Percentiles rank a stretch among this genome's conserved stretches.
These are phyloP conservation scores for Xenopus borealis DNA, from an alignment of 2,113 vertebrate species.

Conservation along the genomic window DNA sequence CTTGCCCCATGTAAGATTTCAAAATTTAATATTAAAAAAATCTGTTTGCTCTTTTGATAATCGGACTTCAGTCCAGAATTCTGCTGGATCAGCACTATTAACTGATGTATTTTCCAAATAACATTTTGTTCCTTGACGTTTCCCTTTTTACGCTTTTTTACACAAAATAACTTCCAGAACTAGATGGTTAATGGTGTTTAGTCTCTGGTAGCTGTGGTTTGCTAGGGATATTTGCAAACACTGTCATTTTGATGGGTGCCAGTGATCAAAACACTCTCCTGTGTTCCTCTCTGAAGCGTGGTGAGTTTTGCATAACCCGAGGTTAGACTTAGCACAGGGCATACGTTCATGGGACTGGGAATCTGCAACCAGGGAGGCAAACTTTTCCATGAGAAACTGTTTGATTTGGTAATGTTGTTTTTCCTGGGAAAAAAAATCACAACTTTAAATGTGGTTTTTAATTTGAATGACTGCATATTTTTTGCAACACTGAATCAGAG, in stretches of 20 bases:
- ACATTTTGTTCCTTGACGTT: too few relatives aligned
- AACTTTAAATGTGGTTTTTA: constrained; percentile 28
- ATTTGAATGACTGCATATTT: background rate
- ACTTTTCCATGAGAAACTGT: constrained; percentile 14
- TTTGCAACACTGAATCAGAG: constrained; percentile 9
- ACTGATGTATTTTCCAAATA: too few relatives aligned
- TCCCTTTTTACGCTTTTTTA: too few relatives aligned
- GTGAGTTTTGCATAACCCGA: background rate
- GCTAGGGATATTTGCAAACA: background rate
- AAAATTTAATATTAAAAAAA: too few relatives aligned
- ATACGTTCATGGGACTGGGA: background rate
- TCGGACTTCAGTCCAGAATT: too few relatives aligned
- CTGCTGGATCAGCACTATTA: too few relatives aligned
- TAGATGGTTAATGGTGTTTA: background rate
- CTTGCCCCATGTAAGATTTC: too few relatives aligned
- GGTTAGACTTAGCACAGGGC: background rate
- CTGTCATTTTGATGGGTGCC: background rate
- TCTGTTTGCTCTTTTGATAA: too few relatives aligned
- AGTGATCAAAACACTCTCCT: background rate
- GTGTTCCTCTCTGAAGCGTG: background rate
- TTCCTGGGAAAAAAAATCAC: constrained; percentile 17
- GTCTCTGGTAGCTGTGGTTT: background rate
- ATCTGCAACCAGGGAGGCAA: constrained; percentile 1
- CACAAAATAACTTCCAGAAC: too few relatives aligned
- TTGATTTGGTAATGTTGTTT: constrained; percentile 19